Conservation (phyloP, 2,113 vertebrate genomes). For the Merops nubicus region DNA sequence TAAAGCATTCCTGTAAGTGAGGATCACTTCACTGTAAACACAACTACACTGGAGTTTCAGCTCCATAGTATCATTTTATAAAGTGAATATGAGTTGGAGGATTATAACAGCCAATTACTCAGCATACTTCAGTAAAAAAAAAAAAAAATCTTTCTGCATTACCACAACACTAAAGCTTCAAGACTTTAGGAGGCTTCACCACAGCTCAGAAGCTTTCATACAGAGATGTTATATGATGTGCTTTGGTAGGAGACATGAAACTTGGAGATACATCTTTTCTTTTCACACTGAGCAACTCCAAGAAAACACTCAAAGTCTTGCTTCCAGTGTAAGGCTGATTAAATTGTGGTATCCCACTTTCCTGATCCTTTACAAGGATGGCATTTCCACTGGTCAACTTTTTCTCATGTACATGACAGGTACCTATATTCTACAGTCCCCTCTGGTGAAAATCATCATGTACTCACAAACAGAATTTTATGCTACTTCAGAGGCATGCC, state of each 20-base stretch:
- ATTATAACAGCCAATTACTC: neutral
- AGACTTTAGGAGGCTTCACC: neutral
- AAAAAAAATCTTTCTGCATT: neutral
- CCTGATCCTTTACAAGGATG: neutral
- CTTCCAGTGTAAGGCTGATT: neutral
- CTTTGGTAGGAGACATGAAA: neutral
- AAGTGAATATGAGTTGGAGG: too few species aligned
- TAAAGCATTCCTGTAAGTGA: neutral
- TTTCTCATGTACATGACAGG: neutral
- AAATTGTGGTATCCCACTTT: neutral
- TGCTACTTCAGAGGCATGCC: neutral
- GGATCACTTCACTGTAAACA: neutral
- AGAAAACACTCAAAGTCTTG: neutral
- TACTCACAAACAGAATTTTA: neutral
- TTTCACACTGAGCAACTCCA: neutral
- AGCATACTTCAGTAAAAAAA: neutral
- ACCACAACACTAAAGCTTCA: neutral
- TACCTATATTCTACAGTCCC: neutral
- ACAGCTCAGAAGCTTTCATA: neutral
- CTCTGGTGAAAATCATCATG: neutral
- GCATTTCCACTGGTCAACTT: neutral
- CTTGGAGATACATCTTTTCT: neutral
- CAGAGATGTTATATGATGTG: neutral
- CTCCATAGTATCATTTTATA: too few species aligned
- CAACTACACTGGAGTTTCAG: neutral